Percentiles rank a stretch among this genome's conserved stretches.
Conservation (phyloP, 2,888 invertebrate genomes). For the Melipona bicolor region DNA sequence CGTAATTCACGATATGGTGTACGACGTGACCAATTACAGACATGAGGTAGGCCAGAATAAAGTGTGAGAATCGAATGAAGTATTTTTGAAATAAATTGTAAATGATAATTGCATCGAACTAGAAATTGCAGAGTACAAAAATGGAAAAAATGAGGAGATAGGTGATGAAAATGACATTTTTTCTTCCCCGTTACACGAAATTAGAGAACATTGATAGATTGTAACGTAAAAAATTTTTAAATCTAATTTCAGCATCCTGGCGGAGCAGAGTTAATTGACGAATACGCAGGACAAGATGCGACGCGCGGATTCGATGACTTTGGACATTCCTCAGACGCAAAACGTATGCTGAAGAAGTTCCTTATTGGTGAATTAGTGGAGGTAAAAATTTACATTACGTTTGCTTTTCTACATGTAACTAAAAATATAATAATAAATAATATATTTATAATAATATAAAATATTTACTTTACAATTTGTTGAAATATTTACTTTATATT, state of each 20-base stretch:
- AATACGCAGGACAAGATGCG: conserved; percentile 89
- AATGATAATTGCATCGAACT: neutral
- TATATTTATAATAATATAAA: neutral
- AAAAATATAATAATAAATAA: neutral
- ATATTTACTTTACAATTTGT: neutral
- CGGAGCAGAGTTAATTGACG: conserved; percentile 87
- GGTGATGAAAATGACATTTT: too few relatives aligned
- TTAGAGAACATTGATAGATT: neutral
- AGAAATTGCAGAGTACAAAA: neutral
- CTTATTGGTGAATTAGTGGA: conserved; percentile 89
- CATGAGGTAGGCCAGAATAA: conserved; percentile 84
- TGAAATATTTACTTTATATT: neutral
- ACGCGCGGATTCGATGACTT: conserved; percentile 88
- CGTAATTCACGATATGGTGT: conserved; percentile 88
- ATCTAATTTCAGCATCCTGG: conserved; percentile 88
- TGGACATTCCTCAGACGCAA: conserved; percentile 89
- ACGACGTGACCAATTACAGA: conserved; percentile 88
- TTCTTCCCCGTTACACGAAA: neutral
- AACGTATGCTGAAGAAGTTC: conserved; percentile 85
- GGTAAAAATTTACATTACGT: conserved; percentile 80
- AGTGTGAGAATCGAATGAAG: neutral
- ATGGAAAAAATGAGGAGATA: neutral
- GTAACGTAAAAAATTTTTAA: neutral
- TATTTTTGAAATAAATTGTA: neutral
- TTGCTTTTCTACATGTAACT: neutral